Evolutionary conservation across 2,888 invertebrate species (phyloP), one percentile per base, ranked within the genome.

Genomic region (Proisotoma minuta): DNA sequence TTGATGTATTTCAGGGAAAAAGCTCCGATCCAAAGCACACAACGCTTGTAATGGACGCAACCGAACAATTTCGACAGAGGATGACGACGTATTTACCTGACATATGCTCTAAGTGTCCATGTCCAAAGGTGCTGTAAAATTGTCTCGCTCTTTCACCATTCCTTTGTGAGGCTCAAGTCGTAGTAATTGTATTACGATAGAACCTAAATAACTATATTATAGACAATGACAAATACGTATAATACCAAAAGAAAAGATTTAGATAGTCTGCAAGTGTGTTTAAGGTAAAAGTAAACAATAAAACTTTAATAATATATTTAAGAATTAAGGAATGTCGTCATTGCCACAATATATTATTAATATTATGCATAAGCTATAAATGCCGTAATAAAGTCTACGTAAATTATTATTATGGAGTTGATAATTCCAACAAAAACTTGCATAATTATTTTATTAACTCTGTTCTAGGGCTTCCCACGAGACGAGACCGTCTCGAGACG

Each of bases 61-160:
- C 59, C 62, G 60, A 49, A 57, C 48, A n/a, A 22, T 62, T 22
- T 57, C 40, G 5, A 57, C 62, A 8, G 62, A 61, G n/a, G 65
- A 65, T 53, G 65, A 65, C 23, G 62, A 65, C 26, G 65, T 65
- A 26, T 65, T 65, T 48, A 65, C 65, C 57, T 65, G 65, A 65
- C 59, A 65, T 57, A 60, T 48, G 34, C 43, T 40, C 10, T 22
- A 18, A 26, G 43, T 5, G 18, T 43, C 18, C 43, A 34, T 8
- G 8, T 34, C 34, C 8, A 34, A 8, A 34, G 34, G 8, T 10
- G 34, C 34, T 10, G 34, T 34, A 34, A 34, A 34, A 10, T 8
- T 34, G 34, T n/a, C n/a, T n/a, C n/a, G n/a, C n/a, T n/a, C n/a
- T n/a, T n/a, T n/a, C n/a, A n/a, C n/a, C n/a, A n/a, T n/a, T n/a